Percentiles rank a stretch among this genome's conserved stretches.
phyloP scores from a whole-genome alignment of 2,888 invertebrate species.

The Emesis furor region DNA sequence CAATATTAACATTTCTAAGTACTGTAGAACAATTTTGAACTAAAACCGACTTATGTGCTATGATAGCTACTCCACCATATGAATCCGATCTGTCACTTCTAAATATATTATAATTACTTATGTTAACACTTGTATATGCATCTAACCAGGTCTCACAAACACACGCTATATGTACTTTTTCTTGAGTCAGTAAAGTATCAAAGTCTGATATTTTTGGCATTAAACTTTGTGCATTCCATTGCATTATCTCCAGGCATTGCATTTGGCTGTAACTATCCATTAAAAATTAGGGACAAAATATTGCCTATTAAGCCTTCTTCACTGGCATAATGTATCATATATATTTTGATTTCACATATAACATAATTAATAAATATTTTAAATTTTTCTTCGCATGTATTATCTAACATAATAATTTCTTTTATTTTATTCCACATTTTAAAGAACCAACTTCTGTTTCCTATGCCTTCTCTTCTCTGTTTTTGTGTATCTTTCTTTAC shows the following conservation, averaged over 20 bases:
- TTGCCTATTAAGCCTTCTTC: background rate
- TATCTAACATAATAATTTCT: background rate
- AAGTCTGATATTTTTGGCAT: no score
- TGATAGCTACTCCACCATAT: constrained; percentile 28
- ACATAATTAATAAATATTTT: background rate
- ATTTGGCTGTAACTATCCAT: no score
- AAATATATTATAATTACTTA: constrained; percentile 4
- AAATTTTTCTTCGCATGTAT: background rate
- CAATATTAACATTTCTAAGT: constrained; percentile 2
- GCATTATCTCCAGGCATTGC: no score
- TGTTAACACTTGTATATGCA: background rate
- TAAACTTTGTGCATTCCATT: no score
- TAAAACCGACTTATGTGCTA: constrained; percentile 11
- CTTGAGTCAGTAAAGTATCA: background rate
- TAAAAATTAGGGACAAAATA: no score
- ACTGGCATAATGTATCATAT: no score
- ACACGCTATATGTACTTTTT: background rate
- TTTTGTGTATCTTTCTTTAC: no score
- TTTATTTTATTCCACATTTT: background rate
- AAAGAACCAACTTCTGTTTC: background rate
- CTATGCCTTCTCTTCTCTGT: no score
- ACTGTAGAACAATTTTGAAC: background rate
- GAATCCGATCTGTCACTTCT: constrained; percentile 28
- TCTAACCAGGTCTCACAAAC: constrained; percentile 27
- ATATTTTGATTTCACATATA: background rate